Conservation (phyloP, 2,797 vertebrate genomes). For the Centropyge bicolor region DNA sequence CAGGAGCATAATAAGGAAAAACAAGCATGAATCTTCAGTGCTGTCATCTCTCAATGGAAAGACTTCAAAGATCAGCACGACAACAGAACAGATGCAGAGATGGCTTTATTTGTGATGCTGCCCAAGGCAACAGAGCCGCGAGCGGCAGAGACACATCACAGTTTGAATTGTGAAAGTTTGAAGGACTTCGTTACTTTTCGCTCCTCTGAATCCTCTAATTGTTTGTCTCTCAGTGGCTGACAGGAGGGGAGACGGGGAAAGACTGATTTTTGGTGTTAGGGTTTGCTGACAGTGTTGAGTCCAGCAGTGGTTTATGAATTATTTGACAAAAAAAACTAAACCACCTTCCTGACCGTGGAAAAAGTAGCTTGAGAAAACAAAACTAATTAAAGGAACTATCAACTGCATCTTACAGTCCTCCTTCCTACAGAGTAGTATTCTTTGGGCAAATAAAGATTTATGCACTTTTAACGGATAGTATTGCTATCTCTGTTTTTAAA, state of each 20-base stretch:
- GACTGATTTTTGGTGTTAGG: neutral
- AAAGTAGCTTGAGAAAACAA: neutral
- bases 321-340: neutral
- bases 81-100: constrained; percentile 47
- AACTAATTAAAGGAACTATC: neutral
- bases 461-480: too few species aligned
- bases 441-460: too few species aligned
- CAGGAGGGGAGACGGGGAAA: neutral
- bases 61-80: constrained; percentile 47
- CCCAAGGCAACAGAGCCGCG: constrained; percentile 28
- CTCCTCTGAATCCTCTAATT: constrained; percentile 39
- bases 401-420: neutral
- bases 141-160: constrained; percentile 30
- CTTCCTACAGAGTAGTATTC: too few species aligned
- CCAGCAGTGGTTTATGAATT: neutral
- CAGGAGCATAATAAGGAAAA: constrained; percentile 2
- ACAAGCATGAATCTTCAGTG: constrained; percentile 4
- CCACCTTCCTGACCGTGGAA: neutral
- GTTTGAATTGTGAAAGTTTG: constrained; percentile 30
- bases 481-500: too few species aligned
- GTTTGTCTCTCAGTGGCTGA: constrained; percentile 17
- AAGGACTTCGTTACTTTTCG: constrained; percentile 43
- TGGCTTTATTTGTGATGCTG: constrained; percentile 48
- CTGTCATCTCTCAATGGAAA: constrained; percentile 31
- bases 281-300: constrained; percentile 3